phyloP scores from a whole-genome alignment of 1,140 invertebrate genomes.

The Drosophila sp. region DNA sequence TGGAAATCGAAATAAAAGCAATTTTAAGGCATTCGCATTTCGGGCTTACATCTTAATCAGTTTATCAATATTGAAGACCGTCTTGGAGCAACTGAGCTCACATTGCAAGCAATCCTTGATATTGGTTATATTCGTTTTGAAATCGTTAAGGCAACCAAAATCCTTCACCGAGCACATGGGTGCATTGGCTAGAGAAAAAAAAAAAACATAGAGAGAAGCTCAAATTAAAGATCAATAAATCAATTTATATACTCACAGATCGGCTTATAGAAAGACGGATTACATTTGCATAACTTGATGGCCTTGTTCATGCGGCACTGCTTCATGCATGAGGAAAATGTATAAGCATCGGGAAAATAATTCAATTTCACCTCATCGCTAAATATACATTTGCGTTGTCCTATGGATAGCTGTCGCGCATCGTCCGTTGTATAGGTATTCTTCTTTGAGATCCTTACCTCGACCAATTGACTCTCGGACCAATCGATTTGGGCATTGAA shows the following conservation, averaged over 20 bases:
- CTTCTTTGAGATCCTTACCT: constrained; percentile 87
- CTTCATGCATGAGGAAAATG: constrained; percentile 88
- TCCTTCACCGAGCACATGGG: constrained; percentile 85
- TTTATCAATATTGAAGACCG: constrained; percentile 89
- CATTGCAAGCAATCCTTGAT: constrained; percentile 86
- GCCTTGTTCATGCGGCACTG: constrained; percentile 87
- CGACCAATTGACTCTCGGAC: constrained; percentile 85
- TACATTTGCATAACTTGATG: constrained; percentile 86
- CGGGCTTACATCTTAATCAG: constrained; percentile 85
- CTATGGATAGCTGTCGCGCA: constrained; percentile 86
- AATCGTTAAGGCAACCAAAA: constrained; percentile 85
- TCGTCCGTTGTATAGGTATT: constrained; percentile 89
- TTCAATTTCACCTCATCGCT: constrained; percentile 86
- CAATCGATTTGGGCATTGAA: constrained; percentile 88
- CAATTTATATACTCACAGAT: constrained; percentile 75
- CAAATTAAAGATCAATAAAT: not conserved
- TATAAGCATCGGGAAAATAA: constrained; percentile 85
- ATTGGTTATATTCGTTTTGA: constrained; percentile 85
- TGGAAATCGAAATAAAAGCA: not conserved
- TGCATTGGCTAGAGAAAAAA: constrained; percentile 47
- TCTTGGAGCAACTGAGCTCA: constrained; percentile 88
- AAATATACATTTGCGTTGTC: constrained; percentile 88
- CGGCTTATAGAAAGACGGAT: constrained; percentile 87
- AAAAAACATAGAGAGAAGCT: not conserved
- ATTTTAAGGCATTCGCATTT: not conserved